Conservation (phyloP, 2,113 vertebrate species). For the Melanerpes aurifrons region DNA sequence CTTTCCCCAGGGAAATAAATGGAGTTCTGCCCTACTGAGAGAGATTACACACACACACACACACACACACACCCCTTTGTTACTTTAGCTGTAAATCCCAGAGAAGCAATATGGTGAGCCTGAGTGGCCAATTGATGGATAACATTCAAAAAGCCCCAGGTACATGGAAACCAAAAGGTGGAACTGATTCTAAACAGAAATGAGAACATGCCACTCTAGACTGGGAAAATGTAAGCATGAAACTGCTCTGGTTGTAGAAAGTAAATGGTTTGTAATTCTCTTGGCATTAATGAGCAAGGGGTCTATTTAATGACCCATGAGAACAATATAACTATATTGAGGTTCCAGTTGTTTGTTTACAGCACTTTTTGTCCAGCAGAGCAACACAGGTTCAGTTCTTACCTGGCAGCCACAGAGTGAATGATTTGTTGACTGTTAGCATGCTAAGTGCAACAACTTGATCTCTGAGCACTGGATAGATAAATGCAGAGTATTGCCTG, state of each 20-base stretch:
- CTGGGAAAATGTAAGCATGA: constrained; percentile 7
- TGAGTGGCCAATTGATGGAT: background rate
- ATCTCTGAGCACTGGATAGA: background rate
- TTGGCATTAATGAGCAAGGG: background rate
- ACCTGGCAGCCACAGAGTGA: background rate
- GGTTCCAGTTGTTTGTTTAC: background rate
- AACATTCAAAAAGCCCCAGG: background rate
- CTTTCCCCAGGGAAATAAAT: constrained; percentile 25
- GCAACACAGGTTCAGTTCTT: background rate
- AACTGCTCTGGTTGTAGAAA: constrained; percentile 17
- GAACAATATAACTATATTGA: background rate
- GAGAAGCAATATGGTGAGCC: background rate
- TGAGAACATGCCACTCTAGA: background rate
- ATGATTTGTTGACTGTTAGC: background rate
- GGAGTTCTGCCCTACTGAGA: constrained; percentile 8
- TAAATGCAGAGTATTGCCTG: background rate
- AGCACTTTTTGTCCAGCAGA: background rate
- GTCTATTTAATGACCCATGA: background rate
- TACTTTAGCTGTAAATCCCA: constrained; percentile 35
- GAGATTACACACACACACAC: background rate
- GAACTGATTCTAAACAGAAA: constrained; percentile 54
- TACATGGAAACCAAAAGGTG: constrained; percentile 24
- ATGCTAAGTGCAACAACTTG: background rate
- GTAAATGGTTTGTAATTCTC: constrained; percentile 21
- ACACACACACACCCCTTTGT: background rate